Conservation (phyloP, 2,888 invertebrate genomes). For the Megaustenia siamemsis region DNA sequence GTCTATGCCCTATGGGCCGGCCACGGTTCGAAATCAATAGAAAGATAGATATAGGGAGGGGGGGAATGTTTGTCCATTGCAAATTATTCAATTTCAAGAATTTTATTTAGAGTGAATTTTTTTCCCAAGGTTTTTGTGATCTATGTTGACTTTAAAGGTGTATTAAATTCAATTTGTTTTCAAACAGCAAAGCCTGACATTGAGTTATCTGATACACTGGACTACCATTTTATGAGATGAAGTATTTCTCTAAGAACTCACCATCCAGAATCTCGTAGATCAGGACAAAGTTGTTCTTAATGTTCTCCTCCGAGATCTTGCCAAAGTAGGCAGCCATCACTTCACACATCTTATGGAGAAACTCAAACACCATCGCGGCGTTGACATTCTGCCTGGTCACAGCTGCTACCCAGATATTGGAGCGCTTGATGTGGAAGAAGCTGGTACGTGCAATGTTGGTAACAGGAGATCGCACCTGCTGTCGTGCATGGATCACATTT, state of each 20-base stretch:
- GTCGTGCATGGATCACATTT: slow-evolving; percentile 99
- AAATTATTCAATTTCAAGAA: too few relatives aligned
- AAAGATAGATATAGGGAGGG: too few relatives aligned
- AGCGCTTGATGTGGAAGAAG: slow-evolving; percentile 98
- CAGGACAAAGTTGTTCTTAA: slow-evolving; percentile 99
- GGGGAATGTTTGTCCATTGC: too few relatives aligned
- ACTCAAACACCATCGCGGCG: slow-evolving; percentile 99
- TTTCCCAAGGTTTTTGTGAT: too few relatives aligned
- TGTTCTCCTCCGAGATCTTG: slow-evolving; percentile 99
- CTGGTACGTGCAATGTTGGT: slow-evolving; percentile 99
- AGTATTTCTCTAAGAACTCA: slow-evolving; percentile 79
- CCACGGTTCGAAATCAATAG: too few relatives aligned
- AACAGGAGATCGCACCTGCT: slow-evolving; percentile 96
- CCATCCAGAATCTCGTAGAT: slow-evolving; percentile 99
- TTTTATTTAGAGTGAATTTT: too few relatives aligned
- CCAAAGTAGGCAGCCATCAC: slow-evolving; percentile 99
- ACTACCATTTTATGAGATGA: too few relatives aligned
- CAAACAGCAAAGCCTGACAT: too few relatives aligned
- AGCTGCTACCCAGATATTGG: slow-evolving; percentile 99
- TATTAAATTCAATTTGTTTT: too few relatives aligned
- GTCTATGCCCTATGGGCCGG: too few relatives aligned
- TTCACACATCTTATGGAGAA: slow-evolving; percentile 92
- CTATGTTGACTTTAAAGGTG: too few relatives aligned
- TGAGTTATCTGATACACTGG: too few relatives aligned
- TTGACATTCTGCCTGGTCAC: slow-evolving; percentile 99